Conservation (phyloP, 1,140 invertebrate genomes). For the Pseudomyrmex dendroicus region DNA sequence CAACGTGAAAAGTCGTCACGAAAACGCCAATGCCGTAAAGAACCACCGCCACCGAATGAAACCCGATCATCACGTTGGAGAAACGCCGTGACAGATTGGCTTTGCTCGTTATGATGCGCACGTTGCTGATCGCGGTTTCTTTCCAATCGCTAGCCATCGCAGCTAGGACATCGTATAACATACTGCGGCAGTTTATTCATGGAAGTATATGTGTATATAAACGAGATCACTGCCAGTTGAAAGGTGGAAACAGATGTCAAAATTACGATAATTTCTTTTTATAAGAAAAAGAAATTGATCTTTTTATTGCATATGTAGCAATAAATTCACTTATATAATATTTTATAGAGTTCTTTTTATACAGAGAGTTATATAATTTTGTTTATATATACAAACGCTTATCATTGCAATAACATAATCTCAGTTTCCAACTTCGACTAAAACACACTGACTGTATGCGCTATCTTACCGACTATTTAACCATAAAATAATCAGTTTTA, state of each 20-base stretch:
- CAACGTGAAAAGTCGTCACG: neutral
- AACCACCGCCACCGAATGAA: neutral
- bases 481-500: constrained; percentile 39
- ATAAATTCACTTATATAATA: neutral
- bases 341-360: too few relatives aligned
- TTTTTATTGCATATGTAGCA: neutral
- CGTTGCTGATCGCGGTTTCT: neutral
- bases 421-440: neutral
- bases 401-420: too few relatives aligned
- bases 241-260: neutral
- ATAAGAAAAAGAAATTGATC: neutral
- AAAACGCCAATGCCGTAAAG: constrained; percentile 4
- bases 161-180: constrained; percentile 42
- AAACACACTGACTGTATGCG: neutral
- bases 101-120: constrained; percentile 26
- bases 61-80: constrained; percentile 42
- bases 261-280: too few relatives aligned
- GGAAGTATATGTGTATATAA: neutral
- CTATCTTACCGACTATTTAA: constrained; percentile 46
- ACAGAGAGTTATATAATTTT: too few relatives aligned
- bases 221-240: neutral
- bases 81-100: constrained; percentile 8
- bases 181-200: constrained; percentile 49
- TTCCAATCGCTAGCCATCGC: constrained; percentile 43
- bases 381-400: too few relatives aligned